Evolutionary conservation across 2,888 invertebrate species (phyloP), one percentile per base, ranked within the genome.

Genomic region (Corythucha ciliata): DNA sequence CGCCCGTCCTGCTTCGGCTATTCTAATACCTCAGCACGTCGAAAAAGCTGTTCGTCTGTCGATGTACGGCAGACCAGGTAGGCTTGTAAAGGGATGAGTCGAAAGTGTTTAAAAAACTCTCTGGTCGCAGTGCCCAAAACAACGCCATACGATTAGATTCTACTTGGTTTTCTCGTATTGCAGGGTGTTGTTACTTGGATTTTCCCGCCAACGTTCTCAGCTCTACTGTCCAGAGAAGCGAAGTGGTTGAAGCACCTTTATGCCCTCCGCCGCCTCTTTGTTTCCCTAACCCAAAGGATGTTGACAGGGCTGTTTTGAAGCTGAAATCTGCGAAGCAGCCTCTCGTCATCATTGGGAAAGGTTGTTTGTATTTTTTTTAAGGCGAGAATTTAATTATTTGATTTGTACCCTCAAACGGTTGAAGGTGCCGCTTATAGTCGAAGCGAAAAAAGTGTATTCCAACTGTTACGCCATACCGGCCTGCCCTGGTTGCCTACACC

Each of bases 401-500:
- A 25, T 18, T 42, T 14, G 1, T 1, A 6, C 6, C 5, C n/a
- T 42, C 7, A 29, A 34, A n/a, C n/a, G n/a, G n/a, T 29, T 71
- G 71, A 68, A 74, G 91, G 89, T 1, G 83, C 87, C 16, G 87
- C 86, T 16, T 91, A 89, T 66, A 78, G 79, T 0, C 71, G 77
- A 56, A 86, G 91, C 0, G 93, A 93, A 67, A 70, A 74, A 1
- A 75, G 78, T 47, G 68, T 90, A 21, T 71, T 76, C 16, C 74
- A 79, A 47, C 74, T 94, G 0, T 77, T 96, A 8, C 71, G 77
- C 10, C 70, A 71, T 16, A 81, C 82, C 2, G 79, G 81, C 58
- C 66, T 96, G 36, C 96, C 94, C 0, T 93, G 93, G 70, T 71
- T 96, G 58, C 87, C 93, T 0, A 93, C 92, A 3, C 96, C 96